Evolutionary conservation across 92 coral and sea anemone genomes (phyloP).

Genomic region (Parazoanthus atlanticus): DNA sequence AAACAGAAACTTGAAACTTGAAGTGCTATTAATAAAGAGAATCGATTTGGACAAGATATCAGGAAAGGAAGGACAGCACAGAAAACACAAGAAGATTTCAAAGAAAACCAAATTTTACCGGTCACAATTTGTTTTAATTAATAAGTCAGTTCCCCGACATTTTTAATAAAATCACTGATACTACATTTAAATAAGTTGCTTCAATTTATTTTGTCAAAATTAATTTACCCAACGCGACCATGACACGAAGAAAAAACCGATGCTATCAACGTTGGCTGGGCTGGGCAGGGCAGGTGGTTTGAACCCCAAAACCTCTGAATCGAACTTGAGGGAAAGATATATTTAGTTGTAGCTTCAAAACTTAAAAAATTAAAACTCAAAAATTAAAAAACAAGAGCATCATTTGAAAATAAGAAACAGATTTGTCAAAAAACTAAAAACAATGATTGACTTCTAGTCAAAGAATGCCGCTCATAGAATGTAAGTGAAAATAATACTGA

Average conservation of each 20-base stretch:
- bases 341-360: not conserved
- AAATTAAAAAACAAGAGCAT: not conserved
- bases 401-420: not conserved
- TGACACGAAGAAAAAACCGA: not conserved
- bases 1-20: slow-evolving; percentile 36
- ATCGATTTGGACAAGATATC: slow-evolving; percentile 8
- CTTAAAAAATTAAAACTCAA: too few species aligned
- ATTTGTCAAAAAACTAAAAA: too few species aligned
- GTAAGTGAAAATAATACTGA: too few species aligned
- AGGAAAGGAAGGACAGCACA: not conserved
- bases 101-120: slow-evolving; percentile 9
- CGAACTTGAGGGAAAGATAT: not conserved
- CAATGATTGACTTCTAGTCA: not conserved
- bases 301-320: not conserved
- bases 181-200: not conserved
- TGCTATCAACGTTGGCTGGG: not conserved
- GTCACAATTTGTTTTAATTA: not conserved
- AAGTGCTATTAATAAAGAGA: slow-evolving; percentile 7
- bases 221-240: not conserved
- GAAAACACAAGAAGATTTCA: slow-evolving; percentile 11
- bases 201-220: not conserved
- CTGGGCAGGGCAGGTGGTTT: not conserved
- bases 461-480: not conserved
- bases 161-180: not conserved
- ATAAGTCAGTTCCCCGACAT: not conserved